Percentiles rank a stretch among this genome's conserved stretches.
Evolutionary conservation across 2,113 vertebrate species (phyloP).

Genomic region (Gymnorhina tibicen): DNA sequence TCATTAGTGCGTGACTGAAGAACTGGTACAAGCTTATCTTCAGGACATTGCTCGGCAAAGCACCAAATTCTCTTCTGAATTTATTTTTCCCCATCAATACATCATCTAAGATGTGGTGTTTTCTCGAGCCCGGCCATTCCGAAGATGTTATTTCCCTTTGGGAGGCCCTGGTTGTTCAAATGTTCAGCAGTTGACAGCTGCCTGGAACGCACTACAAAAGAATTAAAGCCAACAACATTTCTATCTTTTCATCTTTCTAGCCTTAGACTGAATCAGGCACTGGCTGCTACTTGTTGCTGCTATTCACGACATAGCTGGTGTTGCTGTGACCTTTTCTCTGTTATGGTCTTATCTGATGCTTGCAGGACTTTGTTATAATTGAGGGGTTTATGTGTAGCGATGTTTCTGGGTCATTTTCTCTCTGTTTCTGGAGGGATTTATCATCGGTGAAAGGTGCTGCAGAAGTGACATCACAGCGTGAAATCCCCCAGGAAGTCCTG

Average conservation of each 20-base stretch:
- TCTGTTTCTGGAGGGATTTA: neutral
- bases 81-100: slow-evolving; percentile 61
- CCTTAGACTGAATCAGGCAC: slow-evolving; percentile 55
- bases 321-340: slow-evolving; percentile 60
- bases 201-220: slow-evolving; percentile 59
- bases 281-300: slow-evolving; percentile 70
- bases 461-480: neutral
- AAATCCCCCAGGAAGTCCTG: neutral
- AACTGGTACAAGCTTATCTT: slow-evolving; percentile 62
- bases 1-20: slow-evolving; percentile 63
- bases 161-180: slow-evolving; percentile 57
- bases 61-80: slow-evolving; percentile 51
- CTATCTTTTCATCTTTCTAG: slow-evolving; percentile 68
- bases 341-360: slow-evolving; percentile 51
- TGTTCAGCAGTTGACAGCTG: slow-evolving; percentile 67
- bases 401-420: slow-evolving; percentile 26
- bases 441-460: neutral
- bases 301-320: slow-evolving; percentile 62
- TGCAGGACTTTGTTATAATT: slow-evolving; percentile 30
- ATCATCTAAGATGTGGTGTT: slow-evolving; percentile 67
- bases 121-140: slow-evolving; percentile 62
- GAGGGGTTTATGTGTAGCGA: slow-evolving; percentile 4
- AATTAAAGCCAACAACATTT: slow-evolving; percentile 64
- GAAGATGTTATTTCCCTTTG: slow-evolving; percentile 70
- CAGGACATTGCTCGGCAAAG: slow-evolving; percentile 58